Evolutionary conservation across 2,888 invertebrate genomes (phyloP), one percentile per base, ranked within the genome.

Genomic region (Hirtodrosophila trivittata): DNA sequence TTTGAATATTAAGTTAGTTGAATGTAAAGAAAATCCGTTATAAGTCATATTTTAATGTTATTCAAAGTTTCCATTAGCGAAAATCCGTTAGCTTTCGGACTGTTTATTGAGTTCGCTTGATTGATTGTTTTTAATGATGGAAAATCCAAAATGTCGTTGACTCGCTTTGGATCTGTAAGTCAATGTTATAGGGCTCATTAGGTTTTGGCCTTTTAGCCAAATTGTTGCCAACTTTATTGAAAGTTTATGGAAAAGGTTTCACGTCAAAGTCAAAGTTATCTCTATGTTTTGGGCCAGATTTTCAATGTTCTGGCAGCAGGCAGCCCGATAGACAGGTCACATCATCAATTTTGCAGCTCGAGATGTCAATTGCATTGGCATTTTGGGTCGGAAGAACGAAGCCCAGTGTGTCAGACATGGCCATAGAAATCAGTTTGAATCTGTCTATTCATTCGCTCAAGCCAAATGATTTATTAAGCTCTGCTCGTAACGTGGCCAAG

Each of bases 341-440:
- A n/a, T 68, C 75, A 86, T 74, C 66, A 74, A 75, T 86, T 84
- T 77, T 75, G 56, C 60, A 65, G 32, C 26, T 38, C 43, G 25
- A 66, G 32, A 80, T 80, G 86, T 80, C 78, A 83, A 83, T 66
- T 83, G 81, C 81, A 86, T 74, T 72, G 62, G 55, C 52, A 71
- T 78, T 72, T 69, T 9, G 66, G 77, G 77, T 77, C 56, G 46
- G 9, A 65, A 50, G 9, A 65, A 66, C 47, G 46, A 63, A 56
- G 55, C 57, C 55, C 47, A 66, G 45, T n/a, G 38, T 41, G 54
- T 59, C 43, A 21, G 18, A 80, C 75, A 59, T 41, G 68, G 45
- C 43, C 57, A 50, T 56, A 62, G 59, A 72, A 67, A 80, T 76
- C 68, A 62, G 55, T 41, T 10, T 35, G 45, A 56, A 71, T 50